Percentiles rank a stretch among this genome's conserved stretches.
Evolutionary conservation across 2,888 invertebrate genomes (phyloP).

Genomic region (Gnatocerus cornutus): DNA sequence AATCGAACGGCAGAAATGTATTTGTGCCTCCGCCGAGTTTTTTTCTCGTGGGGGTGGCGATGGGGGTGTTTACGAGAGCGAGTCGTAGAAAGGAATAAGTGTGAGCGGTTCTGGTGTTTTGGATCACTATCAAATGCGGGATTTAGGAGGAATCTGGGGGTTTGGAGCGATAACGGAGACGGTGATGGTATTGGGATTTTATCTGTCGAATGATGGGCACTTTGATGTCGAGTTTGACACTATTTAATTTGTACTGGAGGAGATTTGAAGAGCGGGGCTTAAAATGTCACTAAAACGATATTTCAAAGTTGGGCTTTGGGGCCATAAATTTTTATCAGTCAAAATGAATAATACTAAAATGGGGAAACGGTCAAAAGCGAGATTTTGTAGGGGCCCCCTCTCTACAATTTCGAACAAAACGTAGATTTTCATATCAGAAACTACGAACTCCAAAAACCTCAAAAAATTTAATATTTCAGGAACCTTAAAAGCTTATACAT

Average conservation of each 20-base stretch:
- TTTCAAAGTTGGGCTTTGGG: not conserved
- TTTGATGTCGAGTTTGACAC: slow-evolving; percentile 1
- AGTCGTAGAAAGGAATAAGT: slow-evolving; percentile 7
- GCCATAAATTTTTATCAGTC: no score
- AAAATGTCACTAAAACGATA: not conserved
- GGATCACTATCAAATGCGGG: not conserved
- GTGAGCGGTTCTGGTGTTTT: slow-evolving; percentile 5
- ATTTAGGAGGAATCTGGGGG: not conserved
- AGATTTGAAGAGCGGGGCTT: not conserved
- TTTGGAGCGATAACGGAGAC: not conserved
- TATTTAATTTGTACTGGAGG: not conserved
- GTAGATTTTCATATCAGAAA: no score
- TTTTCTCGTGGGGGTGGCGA: slow-evolving; percentile 5
- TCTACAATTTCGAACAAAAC: no score
- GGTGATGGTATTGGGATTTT: slow-evolving; percentile 4
- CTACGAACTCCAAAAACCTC: no score
- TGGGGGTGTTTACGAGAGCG: slow-evolving; percentile 17
- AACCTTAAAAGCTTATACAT: no score
- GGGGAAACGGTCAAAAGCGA: no score
- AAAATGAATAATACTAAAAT: no score
- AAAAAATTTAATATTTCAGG: no score
- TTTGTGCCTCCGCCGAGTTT: not conserved
- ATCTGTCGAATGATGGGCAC: not conserved
- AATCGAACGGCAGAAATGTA: slow-evolving; percentile 16
- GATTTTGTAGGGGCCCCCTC: slow-evolving; percentile 10